Conservation (phyloP, 2,113 vertebrate species). For the Grallaria varia region DNA sequence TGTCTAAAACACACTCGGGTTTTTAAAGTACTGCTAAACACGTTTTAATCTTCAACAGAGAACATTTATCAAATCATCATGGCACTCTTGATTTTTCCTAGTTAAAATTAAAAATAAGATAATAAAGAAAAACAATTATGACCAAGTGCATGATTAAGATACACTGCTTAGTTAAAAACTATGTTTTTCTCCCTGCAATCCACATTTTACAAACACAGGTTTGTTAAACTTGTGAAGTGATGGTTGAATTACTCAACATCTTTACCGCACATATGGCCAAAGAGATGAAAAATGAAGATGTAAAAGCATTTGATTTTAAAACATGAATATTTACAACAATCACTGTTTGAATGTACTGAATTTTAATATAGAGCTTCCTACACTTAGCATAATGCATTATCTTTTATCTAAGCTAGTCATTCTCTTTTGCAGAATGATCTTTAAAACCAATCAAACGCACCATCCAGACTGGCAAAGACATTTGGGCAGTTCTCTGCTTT, state of each 20-base stretch:
- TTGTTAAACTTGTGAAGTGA: not conserved
- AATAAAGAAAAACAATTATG: not conserved
- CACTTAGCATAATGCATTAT: not conserved
- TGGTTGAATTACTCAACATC: not conserved
- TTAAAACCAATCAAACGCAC: not conserved
- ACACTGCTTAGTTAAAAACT: conserved; percentile 3
- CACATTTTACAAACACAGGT: not conserved
- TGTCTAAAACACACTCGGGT: not conserved
- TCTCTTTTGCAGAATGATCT: not conserved
- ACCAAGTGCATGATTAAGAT: not conserved
- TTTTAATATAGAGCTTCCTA: conserved; percentile 7
- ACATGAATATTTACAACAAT: not conserved
- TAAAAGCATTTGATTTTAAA: not conserved
- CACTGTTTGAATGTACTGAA: not conserved
- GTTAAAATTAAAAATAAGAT: not conserved
- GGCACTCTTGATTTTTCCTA: not conserved
- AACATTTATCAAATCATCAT: not conserved
- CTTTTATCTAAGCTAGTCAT: not conserved
- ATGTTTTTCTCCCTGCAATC: not conserved
- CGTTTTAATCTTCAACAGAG: not conserved
- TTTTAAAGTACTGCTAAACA: not conserved
- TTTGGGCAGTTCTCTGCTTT: not conserved
- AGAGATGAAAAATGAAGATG: not conserved
- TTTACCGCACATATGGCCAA: not conserved
- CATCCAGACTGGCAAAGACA: not conserved